phyloP scores from a whole-genome alignment of 2,797 vertebrate genomes.

The Phyllotis vaccarum region DNA sequence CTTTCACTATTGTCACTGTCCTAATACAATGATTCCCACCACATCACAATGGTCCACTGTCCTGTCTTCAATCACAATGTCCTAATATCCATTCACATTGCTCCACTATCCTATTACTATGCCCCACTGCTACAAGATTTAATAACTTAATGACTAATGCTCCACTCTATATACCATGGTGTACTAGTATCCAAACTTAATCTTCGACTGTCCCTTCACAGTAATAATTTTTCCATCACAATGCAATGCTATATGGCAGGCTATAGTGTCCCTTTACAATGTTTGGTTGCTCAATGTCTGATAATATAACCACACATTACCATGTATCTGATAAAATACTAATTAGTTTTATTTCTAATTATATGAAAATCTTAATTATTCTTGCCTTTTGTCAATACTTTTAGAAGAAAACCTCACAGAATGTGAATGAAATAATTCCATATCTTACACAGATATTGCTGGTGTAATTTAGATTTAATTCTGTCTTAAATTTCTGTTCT shows the following conservation, averaged over 20 bases:
- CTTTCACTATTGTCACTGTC: not conserved
- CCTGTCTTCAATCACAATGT: not conserved
- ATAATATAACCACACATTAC: slow-evolving; percentile 1
- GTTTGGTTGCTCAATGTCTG: no score
- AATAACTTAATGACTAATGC: not conserved
- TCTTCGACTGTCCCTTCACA: not conserved
- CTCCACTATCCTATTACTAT: not conserved
- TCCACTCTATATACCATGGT: not conserved
- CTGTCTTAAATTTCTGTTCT: not conserved
- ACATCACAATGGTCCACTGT: not conserved
- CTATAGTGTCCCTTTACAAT: not conserved
- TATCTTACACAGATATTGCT: not conserved
- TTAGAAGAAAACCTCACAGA: slow-evolving; percentile 24
- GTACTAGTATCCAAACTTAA: not conserved
- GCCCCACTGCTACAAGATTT: not conserved
- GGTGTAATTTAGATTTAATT: not conserved
- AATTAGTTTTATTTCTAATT: slow-evolving; percentile 45
- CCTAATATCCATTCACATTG: not conserved
- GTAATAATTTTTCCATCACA: not conserved
- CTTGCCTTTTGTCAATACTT: not conserved
- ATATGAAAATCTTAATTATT: slow-evolving; percentile 11
- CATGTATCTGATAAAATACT: not conserved
- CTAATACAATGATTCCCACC: not conserved
- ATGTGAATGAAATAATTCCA: not conserved
- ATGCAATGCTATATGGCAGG: not conserved